These are phyloP conservation scores for Phasianus colchicus DNA, from an alignment of 2,113 vertebrate species.

Conservation along the genomic window DNA sequence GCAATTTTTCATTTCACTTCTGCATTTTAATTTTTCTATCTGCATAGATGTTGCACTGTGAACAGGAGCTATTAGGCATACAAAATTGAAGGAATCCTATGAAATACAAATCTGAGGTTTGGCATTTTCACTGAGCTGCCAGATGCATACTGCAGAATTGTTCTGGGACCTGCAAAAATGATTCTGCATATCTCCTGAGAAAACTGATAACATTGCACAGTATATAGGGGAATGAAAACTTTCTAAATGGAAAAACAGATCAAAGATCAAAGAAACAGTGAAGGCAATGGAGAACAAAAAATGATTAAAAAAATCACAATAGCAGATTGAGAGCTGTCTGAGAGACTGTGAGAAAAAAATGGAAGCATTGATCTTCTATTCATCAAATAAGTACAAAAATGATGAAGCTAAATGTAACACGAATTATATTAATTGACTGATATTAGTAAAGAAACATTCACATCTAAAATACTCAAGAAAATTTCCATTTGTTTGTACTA, in stretches of 20 bases:
- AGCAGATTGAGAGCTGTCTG: background rate
- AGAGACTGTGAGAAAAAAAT: background rate
- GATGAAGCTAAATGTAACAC: background rate
- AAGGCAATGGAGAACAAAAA: background rate
- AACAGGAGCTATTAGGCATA: background rate
- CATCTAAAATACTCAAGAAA: background rate
- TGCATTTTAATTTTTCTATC: background rate
- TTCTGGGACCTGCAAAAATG: background rate
- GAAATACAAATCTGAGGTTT: background rate
- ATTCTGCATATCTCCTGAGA: background rate
- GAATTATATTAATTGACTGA: background rate
- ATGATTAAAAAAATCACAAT: background rate
- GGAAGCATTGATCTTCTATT: background rate
- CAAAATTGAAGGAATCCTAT: background rate
- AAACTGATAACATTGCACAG: background rate
- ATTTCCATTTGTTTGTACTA: background rate
- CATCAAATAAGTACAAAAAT: background rate
- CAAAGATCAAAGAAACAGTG: slow-evolving; percentile 29
- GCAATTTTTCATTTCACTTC: background rate
- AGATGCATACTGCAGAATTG: background rate
- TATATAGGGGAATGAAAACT: slow-evolving; percentile 4
- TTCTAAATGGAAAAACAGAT: slow-evolving; percentile 11
- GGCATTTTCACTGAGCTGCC: background rate
- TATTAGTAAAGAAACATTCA: background rate
- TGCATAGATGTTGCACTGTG: background rate